Evolutionary conservation across 2,113 vertebrate species (phyloP).

Genomic region (Salvelinus alpinus): DNA sequence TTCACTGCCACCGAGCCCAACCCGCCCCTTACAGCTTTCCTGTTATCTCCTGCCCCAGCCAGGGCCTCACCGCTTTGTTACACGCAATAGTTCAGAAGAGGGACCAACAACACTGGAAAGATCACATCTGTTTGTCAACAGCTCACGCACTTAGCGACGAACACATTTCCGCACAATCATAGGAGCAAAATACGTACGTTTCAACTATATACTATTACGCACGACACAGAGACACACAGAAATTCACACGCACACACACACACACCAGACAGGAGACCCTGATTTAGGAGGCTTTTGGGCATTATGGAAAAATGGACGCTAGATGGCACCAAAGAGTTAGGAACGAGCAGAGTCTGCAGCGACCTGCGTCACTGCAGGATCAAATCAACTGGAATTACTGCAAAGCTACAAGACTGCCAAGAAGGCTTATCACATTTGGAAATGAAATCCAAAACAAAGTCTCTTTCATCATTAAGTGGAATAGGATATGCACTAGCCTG

Average conservation of each 20-base stretch:
- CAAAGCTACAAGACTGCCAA: not conserved
- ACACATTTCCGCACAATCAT: constrained; percentile 2
- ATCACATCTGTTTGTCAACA: constrained; percentile 10
- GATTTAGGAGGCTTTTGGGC: not conserved
- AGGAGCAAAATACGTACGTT: too few species aligned
- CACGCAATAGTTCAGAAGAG: constrained; percentile 17
- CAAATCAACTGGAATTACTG: constrained; percentile 13
- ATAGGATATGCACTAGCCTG: too few species aligned
- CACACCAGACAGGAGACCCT: not conserved
- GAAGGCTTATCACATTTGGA: too few species aligned
- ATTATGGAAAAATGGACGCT: constrained; percentile 19
- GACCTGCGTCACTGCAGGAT: constrained; percentile 7
- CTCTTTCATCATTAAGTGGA: too few species aligned
- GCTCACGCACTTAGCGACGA: not conserved
- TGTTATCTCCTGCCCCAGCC: constrained; percentile 36
- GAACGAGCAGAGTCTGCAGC: constrained; percentile 9
- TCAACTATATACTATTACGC: too few species aligned
- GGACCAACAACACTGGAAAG: constrained; percentile 17
- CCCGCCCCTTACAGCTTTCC: constrained; percentile 34
- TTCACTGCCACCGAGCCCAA: constrained; percentile 44
- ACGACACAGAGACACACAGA: not conserved
- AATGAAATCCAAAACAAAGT: too few species aligned
- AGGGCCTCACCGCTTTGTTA: constrained; percentile 11
- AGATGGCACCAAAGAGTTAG: constrained; percentile 46
- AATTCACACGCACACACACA: not conserved